Base-by-base conservation (phyloP, 1,140 invertebrate genomes). In the Ctenoplectra terminalis region DNA sequence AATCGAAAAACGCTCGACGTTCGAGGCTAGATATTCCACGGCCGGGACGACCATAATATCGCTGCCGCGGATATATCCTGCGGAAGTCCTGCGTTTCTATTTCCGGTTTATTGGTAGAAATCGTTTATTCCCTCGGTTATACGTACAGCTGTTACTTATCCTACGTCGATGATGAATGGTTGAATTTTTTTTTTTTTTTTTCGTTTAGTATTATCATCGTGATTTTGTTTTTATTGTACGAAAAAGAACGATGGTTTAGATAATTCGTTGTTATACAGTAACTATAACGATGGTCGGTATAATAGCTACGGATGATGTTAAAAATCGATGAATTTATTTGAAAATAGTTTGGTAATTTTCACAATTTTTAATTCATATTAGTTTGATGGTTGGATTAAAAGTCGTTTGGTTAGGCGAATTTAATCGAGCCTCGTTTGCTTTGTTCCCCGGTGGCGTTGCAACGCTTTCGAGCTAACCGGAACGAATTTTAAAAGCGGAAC, bases 1-100 rank as follows among this genome's bases (percentile, higher is more conserved):
- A 79, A 79, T 79, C 77, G 77, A 79, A 79, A 72, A 79, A 79
- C 46, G 77, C 56, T 79, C 43, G 61, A 76, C 46, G 11, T n/a
- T 66, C 48, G 29, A n/a, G 46, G 31, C n/a, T 37, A 56, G 69
- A 52, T 76, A 79, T 72, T 60, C 46, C n/a, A 58, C 26, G 52
- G 17, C 31, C 17, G 17, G 66, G 64, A 58, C 40, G 56, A 48
- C 46, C 20, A 37, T 79, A 73, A 79, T 79, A 73, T 73, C 58
- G 52, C 8, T 34, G 43, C 69, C 46, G n/a, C 26, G 26, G 26
- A 72, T 46, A 79, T 72, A 79, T 61, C 46, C 77, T 61, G 23
- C 54, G 77, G 77, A 79, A 72, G 56, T 73, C 69, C 46, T 73
- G 29, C 76, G 46, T 31, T 50, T 13, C 54, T 73, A 72, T 79